Evolutionary conservation across 1,140 invertebrate species (phyloP), one percentile per base, ranked within the genome.

Genomic region (Dendrolimus punctatus): DNA sequence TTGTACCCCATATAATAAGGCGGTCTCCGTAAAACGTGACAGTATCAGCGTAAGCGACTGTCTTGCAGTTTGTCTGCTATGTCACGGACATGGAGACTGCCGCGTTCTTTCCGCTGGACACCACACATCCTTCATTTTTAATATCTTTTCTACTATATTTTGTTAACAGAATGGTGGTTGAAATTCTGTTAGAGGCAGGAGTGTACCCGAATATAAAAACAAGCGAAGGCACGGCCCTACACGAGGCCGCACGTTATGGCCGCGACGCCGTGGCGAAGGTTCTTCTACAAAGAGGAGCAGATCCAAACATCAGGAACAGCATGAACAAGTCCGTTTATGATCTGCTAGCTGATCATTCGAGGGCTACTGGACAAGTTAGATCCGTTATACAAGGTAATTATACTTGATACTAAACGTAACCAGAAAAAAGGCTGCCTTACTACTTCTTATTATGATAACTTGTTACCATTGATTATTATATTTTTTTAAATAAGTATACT

Each of bases 191-290:
- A 44, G 90, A 92, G 10, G 93, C 95, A 41, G 97, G 96, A 2
- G 93, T 98, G 64, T 92, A 96, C 73, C 94, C 98, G 0, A 98
- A 99, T 81, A 91, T 95, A 1, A 88, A 95, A 60, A 98, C 97
- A 2, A 91, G 92, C 49, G 91, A 92, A 38, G 98, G 98, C 0
- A 97, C 96, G 2, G 96, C 97, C 0, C 89, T 99, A 56, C 98
- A 99, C 87, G 96, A 99, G 73, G 97, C 97, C 2, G 96, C 96
- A 0, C 90, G 98, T 5, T 98, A 94, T 85, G 97, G 97, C 49
- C 98, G 99, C 88, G 91, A 95, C 60, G 95, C 96, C 60, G 96
- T 98, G 38, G 96, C 97, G 5, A 89, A 93, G 50, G 90, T 95
- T 0, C 87, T 99, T 8, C 78, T 99, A 5, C 92, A 95, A 44